Evolutionary conservation across 92 coral and sea anemone species (phyloP).

Genomic region (Virgularia gustaviana): DNA sequence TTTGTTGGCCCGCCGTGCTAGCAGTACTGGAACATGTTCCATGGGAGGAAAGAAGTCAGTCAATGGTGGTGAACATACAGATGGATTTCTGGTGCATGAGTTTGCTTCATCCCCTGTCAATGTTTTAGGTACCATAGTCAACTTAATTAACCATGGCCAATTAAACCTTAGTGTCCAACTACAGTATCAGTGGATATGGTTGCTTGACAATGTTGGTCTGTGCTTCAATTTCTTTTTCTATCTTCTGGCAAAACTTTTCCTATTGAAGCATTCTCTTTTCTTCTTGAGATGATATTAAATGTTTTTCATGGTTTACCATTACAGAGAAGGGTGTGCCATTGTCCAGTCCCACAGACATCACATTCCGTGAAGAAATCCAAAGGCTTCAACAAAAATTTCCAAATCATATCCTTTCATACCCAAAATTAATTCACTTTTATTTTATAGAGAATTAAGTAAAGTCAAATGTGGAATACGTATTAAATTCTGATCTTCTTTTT

Average conservation of each 20-base stretch:
- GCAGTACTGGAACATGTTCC: not conserved
- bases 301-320: conserved; percentile 1
- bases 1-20: not conserved
- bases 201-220: not conserved
- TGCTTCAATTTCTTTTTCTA: too few species aligned
- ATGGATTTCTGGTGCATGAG: conserved; percentile 35
- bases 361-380: conserved; percentile 85
- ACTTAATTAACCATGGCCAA: not conserved
- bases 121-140: not conserved
- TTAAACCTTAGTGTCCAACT: not conserved
- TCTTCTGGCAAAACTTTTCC: too few species aligned
- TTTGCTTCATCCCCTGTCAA: conserved; percentile 27
- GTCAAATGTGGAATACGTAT: not conserved
- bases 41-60: conserved; percentile 3
- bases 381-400: conserved; percentile 91
- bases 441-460: not conserved
- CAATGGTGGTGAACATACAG: not conserved
- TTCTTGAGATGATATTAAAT: too few species aligned
- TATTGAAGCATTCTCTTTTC: too few species aligned
- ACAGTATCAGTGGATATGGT: not conserved
- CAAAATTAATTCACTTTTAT: not conserved
- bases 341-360: conserved; percentile 80
- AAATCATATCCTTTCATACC: conserved; percentile 80
- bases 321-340: conserved; percentile 32
- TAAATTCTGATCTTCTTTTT: not conserved